phyloP scores from a whole-genome alignment of 1,140 invertebrate genomes.

The Diachasma alloeum region DNA sequence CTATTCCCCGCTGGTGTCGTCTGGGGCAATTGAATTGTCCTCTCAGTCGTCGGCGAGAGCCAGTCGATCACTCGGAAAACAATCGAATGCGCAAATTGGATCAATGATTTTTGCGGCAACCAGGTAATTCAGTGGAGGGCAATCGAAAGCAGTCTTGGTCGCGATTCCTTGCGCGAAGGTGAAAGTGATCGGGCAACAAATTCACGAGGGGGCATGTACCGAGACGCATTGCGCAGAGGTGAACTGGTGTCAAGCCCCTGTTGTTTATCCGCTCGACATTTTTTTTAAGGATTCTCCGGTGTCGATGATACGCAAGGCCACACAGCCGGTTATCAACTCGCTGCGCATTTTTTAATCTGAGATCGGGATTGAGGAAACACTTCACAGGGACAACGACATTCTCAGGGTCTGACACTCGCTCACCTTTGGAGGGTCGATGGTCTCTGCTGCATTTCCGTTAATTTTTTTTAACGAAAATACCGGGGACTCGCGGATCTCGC shows the following conservation, averaged over 20 bases:
- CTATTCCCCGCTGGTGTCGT: no score
- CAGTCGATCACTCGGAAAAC: background rate
- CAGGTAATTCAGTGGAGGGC: background rate
- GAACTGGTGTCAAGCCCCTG: background rate
- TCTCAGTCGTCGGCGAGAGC: no score
- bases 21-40: no score
- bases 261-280: background rate
- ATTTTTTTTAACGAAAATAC: background rate
- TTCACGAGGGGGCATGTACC: background rate
- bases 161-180: slow-evolving; percentile 5
- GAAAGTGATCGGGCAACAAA: slow-evolving; percentile 23
- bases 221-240: slow-evolving; percentile 5
- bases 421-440: background rate
- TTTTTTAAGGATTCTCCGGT: background rate
- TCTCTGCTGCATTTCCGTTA: background rate
- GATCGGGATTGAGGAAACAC: background rate
- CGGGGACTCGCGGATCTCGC: no score
- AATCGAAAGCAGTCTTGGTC: background rate
- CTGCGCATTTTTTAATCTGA: background rate
- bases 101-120: background rate
- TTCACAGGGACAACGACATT: background rate
- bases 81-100: background rate
- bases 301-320: background rate
- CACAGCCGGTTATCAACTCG: background rate
- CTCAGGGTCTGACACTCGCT: background rate